Conservation (phyloP, 2,888 invertebrate species). For the Polylopha cassiicola region DNA sequence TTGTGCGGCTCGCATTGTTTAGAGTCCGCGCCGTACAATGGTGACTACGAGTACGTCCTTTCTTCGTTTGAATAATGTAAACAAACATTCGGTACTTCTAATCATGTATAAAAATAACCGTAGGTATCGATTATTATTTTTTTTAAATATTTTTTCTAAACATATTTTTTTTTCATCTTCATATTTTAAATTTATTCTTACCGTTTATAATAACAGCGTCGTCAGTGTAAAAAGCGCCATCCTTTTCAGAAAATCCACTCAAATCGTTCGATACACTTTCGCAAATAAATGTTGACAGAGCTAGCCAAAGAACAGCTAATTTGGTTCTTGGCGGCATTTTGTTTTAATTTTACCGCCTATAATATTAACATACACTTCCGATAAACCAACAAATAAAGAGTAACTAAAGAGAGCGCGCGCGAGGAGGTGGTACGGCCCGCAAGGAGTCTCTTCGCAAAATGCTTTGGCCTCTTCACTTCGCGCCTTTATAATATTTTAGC, state of each 20-base stretch:
- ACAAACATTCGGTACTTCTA: constrained; percentile 18
- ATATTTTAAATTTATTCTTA: constrained; percentile 38
- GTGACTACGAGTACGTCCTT: constrained; percentile 16
- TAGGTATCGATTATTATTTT: constrained; percentile 17
- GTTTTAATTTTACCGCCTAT: constrained; percentile 19
- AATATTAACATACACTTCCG: constrained; percentile 40
- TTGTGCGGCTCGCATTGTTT: constrained; percentile 60
- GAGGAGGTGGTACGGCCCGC: constrained; percentile 63
- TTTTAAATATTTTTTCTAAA: not conserved
- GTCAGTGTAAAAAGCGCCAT: constrained; percentile 63
- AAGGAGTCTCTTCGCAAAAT: constrained; percentile 72
- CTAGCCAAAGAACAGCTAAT: constrained; percentile 46
- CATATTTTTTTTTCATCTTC: not conserved
- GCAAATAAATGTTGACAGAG: constrained; percentile 45
- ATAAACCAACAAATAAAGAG: constrained; percentile 28
- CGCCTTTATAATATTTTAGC: constrained; percentile 73
- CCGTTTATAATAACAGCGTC: constrained; percentile 72
- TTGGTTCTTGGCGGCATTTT: constrained; percentile 49
- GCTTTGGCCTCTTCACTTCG: constrained; percentile 53
- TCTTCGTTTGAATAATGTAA: constrained; percentile 21
- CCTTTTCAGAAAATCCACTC: constrained; percentile 56
- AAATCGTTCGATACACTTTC: constrained; percentile 48
- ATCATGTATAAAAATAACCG: constrained; percentile 18
- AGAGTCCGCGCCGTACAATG: constrained; percentile 43
- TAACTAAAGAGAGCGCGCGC: constrained; percentile 35